phyloP scores from a whole-genome alignment of 2,888 invertebrate genomes.

The Ichneumoninae sp. region DNA sequence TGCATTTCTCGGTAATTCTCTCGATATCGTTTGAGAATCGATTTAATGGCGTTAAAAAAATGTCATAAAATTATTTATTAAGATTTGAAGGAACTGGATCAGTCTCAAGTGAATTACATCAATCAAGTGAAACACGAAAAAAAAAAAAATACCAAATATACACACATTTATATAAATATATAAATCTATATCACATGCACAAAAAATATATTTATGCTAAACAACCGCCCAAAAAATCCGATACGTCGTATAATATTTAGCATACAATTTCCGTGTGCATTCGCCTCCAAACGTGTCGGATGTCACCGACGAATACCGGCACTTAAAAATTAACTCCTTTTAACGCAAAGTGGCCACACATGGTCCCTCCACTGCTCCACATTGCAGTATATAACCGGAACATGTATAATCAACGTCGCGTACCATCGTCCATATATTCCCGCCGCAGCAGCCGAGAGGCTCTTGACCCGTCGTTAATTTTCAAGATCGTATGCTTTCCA shows the following conservation, averaged over 20 bases:
- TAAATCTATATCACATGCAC: no score
- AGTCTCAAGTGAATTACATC: not conserved
- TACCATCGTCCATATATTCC: not conserved
- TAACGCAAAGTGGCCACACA: not conserved
- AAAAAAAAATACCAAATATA: not conserved
- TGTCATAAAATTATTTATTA: not conserved
- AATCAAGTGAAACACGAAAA: not conserved
- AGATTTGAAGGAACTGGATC: not conserved
- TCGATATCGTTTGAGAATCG: not conserved
- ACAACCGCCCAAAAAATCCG: not conserved
- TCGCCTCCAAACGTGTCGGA: not conserved
- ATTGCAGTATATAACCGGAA: not conserved
- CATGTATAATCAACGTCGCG: conserved; percentile 3
- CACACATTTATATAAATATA: no score
- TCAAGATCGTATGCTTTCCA: conserved; percentile 10
- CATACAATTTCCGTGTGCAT: not conserved
- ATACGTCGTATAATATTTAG: not conserved
- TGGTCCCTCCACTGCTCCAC: not conserved
- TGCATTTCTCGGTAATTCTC: not conserved
- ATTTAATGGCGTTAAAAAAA: not conserved
- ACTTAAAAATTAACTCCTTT: not conserved
- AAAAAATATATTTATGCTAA: not conserved
- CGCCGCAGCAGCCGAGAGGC: not conserved
- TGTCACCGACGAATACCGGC: not conserved
- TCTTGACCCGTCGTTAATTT: conserved; percentile 20